A percentile compares a stretch with the other conserved stretches of the same genome.
phyloP scores from a whole-genome alignment of 1,140 invertebrate genomes.

The Drosophila saltans region DNA sequence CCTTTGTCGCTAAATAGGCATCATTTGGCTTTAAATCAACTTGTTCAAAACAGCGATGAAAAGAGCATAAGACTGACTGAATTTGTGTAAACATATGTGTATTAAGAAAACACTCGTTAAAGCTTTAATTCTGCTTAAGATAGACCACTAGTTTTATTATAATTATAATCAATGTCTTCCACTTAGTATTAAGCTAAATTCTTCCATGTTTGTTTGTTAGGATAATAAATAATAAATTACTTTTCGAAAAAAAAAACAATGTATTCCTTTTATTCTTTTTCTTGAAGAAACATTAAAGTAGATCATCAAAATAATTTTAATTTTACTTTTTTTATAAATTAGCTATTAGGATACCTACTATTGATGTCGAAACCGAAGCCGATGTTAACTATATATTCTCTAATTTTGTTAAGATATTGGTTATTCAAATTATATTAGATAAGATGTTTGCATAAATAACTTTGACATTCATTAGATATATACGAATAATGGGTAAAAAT shows the following conservation, averaged over 20 bases:
- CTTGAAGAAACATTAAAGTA: not conserved
- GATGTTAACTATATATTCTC: too few relatives aligned
- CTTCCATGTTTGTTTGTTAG: constrained; percentile 64
- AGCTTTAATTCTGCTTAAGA: constrained; percentile 31
- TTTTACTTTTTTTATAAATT: too few relatives aligned
- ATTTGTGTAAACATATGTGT: constrained; percentile 38
- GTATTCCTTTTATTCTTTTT: constrained; percentile 11
- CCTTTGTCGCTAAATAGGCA: constrained; percentile 42
- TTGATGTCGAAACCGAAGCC: too few relatives aligned
- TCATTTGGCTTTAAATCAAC: constrained; percentile 54
- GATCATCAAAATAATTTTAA: too few relatives aligned
- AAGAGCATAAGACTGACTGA: constrained; percentile 61
- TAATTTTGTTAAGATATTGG: too few relatives aligned
- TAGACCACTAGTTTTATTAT: constrained; percentile 28
- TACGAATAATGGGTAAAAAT: too few relatives aligned
- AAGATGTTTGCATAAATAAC: too few relatives aligned
- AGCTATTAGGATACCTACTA: too few relatives aligned
- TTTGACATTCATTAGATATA: too few relatives aligned
- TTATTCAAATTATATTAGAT: too few relatives aligned
- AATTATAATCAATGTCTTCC: constrained; percentile 71
- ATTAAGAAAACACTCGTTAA: constrained; percentile 22
- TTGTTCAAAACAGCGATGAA: constrained; percentile 51
- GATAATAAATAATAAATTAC: constrained; percentile 53
- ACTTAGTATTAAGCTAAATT: constrained; percentile 57
- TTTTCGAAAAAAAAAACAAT: constrained; percentile 31